Base-by-base conservation (phyloP, 2,113 vertebrate species). In the Fregetta grallaria region DNA sequence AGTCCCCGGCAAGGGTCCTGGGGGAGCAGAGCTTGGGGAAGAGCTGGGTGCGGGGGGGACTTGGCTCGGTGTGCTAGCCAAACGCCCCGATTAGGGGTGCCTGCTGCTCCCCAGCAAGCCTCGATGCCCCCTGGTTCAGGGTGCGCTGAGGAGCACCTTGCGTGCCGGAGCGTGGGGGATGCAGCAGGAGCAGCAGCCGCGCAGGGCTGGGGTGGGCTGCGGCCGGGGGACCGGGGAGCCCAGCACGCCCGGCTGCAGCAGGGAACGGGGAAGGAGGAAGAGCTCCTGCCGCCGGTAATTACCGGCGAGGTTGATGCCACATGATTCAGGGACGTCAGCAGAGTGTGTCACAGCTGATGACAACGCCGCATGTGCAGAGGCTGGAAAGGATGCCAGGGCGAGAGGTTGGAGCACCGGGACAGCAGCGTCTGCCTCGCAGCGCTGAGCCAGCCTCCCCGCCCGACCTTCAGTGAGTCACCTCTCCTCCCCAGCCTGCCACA, bases 281-380 rank as follows among this genome's bases (percentile, higher is more conserved):
- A 77, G 74, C 89, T 96, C 47, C 84, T 56, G 86, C 16, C 9
- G 20, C 83, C 25, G 40, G 92, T 80, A 71, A 95, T 95, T 86
- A 73, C 76, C 50, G 61, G 8, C 15, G 42, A 90, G 90, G 92
- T 12, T 72, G 89, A 9, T 81, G 96, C 90, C 91, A 95, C 90
- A 84, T 74, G 96, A 96, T 56, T 6, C 84, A 7, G 90, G 91
- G 81, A 96, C 93, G 95, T 96, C 95, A 97, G 95, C 93, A 87
- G 79, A 90, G 89, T 91, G 90, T 96, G 94, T 96, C 91, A 95
- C 65, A 11, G 93, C 91, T 11, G 91, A 87, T 96, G 95, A 94
- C 88, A 95, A 95, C 21, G 72, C 94, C 42, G 91, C 94, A 71
- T 89, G 94, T 96, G 84, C 93, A 96, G 89, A 74, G 87, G 92